Evolutionary conservation across 2,797 vertebrate genomes (phyloP).

Genomic region (Aeoliscus strigatus): DNA sequence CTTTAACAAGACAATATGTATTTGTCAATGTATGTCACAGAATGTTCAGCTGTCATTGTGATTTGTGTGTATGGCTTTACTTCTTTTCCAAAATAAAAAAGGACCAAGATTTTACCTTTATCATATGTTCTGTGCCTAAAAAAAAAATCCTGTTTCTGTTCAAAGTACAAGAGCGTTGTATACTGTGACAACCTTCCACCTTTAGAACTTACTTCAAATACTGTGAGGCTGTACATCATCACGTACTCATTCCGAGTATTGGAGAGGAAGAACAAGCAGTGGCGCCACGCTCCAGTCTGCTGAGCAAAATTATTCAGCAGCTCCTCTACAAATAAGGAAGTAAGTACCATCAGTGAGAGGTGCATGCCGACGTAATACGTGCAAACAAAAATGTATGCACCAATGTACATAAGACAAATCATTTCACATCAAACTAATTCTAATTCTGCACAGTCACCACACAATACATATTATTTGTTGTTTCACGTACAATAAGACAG

Average conservation of each 20-base stretch:
- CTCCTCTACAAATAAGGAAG: constrained; percentile 83
- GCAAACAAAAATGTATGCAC: constrained; percentile 29
- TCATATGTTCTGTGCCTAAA: too few relatives aligned
- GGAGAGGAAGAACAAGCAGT: constrained; percentile 96
- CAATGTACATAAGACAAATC: constrained; percentile 21
- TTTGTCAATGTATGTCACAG: neutral
- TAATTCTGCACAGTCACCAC: too few relatives aligned
- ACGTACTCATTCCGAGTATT: constrained; percentile 97
- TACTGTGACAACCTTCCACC: neutral
- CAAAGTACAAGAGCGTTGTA: neutral
- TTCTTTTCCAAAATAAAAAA: constrained; percentile 2
- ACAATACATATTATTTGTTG: too few relatives aligned
- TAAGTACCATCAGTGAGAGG: constrained; percentile 23
- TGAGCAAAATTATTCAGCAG: constrained; percentile 98
- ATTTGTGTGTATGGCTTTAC: neutral
- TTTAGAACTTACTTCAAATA: constrained; percentile 89
- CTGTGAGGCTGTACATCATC: constrained; percentile 99
- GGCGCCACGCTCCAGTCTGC: constrained; percentile 95
- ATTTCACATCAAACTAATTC: constrained; percentile 1
- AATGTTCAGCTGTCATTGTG: neutral
- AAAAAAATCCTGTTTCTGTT: neutral
- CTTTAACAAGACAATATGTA: neutral
- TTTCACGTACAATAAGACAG: too few relatives aligned
- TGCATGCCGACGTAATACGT: constrained; percentile 9
- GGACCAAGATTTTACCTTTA: too few relatives aligned